phyloP scores from a whole-genome alignment of 2,888 invertebrate species.

The Myopa testacea region DNA sequence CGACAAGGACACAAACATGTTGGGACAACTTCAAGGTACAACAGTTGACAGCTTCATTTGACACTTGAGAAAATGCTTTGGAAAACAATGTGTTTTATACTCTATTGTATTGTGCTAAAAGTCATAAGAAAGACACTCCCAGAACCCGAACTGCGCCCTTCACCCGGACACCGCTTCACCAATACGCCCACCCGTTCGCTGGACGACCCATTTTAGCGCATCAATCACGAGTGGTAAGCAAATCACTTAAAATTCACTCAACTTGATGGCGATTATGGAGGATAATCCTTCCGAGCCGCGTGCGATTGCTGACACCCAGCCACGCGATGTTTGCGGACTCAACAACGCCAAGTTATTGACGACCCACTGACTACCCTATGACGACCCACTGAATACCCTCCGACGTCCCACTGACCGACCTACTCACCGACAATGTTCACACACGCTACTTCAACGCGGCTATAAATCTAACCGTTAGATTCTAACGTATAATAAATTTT shows the following conservation, averaged over 20 bases:
- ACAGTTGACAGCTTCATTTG: background rate
- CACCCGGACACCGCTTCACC: too few species aligned
- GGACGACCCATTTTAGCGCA: background rate
- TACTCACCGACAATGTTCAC: conserved; percentile 36
- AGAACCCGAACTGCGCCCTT: background rate
- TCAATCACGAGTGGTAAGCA: conserved; percentile 41
- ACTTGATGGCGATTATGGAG: conserved; percentile 45
- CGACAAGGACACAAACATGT: background rate
- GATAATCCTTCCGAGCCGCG: conserved; percentile 48
- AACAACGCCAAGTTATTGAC: conserved; percentile 24
- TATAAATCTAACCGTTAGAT: too few species aligned
- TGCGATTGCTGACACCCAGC: conserved; percentile 33
- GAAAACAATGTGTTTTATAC: background rate
- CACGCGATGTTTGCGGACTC: conserved; percentile 39
- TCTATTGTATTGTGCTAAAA: background rate
- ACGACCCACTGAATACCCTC: conserved; percentile 6
- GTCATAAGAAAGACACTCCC: conserved; percentile 11
- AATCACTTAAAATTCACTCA: conserved; percentile 51
- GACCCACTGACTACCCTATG: too few species aligned
- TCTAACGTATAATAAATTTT: conserved; percentile 39
- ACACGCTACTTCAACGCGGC: conserved; percentile 46
- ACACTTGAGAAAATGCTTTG: background rate
- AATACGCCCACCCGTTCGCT: too few species aligned
- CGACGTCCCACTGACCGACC: conserved; percentile 23
- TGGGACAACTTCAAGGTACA: background rate